A percentile compares a stretch with the other conserved stretches of the same genome.
Evolutionary conservation across 2,797 vertebrate genomes (phyloP).

Genomic region (Mallotus villosus): DNA sequence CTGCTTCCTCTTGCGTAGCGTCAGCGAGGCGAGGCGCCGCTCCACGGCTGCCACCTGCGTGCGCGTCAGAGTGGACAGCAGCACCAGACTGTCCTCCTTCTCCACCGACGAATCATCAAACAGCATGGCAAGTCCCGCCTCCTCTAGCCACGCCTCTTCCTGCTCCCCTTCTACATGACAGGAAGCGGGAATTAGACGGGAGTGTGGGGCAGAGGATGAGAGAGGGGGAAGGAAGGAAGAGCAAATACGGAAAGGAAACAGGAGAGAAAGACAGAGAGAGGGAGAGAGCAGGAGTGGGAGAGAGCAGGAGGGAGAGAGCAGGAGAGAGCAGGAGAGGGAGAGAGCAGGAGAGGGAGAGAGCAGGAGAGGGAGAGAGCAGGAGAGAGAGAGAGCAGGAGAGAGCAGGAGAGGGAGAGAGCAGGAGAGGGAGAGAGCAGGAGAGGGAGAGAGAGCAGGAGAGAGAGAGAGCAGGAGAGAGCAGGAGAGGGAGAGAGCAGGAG

Average conservation of each 20-base stretch:
- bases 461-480: not conserved
- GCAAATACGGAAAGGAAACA: not conserved
- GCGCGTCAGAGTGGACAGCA: slow-evolving; percentile 89
- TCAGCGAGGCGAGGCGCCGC: slow-evolving; percentile 84
- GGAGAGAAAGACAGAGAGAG: not conserved
- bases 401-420: slow-evolving; percentile 25
- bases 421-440: slow-evolving; percentile 11
- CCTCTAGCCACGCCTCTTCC: slow-evolving; percentile 94
- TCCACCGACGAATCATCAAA: slow-evolving; percentile 79
- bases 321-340: not conserved
- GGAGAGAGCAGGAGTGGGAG: not conserved
- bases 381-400: slow-evolving; percentile 23
- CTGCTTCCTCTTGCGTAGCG: slow-evolving; percentile 87
- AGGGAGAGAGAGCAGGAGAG: not conserved
- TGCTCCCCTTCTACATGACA: slow-evolving; percentile 85
- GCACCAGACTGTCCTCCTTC: slow-evolving; percentile 82
- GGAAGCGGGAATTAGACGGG: not conserved
- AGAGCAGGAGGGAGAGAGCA: slow-evolving; percentile 13
- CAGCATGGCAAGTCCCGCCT: slow-evolving; percentile 89
- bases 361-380: slow-evolving; percentile 22
- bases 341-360: not conserved
- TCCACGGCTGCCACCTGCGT: slow-evolving; percentile 91
- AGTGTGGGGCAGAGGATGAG: not conserved
- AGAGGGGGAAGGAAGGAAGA: not conserved
- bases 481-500: not conserved